Evolutionary conservation across 2,113 vertebrate genomes (phyloP).

Genomic region (Limanda limanda): DNA sequence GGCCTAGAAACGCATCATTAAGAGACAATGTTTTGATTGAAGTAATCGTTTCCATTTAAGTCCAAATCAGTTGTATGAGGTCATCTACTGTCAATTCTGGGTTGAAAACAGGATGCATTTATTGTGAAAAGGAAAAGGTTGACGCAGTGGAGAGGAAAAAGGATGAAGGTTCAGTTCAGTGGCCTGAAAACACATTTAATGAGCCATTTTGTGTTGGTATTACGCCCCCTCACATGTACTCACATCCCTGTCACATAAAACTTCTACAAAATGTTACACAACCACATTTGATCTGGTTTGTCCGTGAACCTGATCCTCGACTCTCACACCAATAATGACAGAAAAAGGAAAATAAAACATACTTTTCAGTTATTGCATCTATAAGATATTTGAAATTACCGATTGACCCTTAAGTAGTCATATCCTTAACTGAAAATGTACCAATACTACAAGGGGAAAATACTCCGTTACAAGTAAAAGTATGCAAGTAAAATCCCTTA

Average conservation of each 20-base stretch:
- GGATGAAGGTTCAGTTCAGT: conserved; percentile 16
- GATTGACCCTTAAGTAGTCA: too few relatives aligned
- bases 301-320: background rate
- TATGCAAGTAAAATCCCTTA: too few relatives aligned
- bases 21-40: background rate
- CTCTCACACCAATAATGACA: background rate
- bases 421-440: too few relatives aligned
- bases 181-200: conserved; percentile 40
- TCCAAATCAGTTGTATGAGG: too few relatives aligned
- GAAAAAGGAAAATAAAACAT: background rate
- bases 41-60: too few relatives aligned
- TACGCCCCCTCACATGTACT: conserved; percentile 19
- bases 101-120: background rate
- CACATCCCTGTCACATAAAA: conserved; percentile 11
- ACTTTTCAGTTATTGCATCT: too few relatives aligned
- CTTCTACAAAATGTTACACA: background rate
- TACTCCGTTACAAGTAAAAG: too few relatives aligned
- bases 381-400: too few relatives aligned
- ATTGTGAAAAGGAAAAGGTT: background rate
- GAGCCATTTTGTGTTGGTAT: conserved; percentile 11
- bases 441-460: too few relatives aligned
- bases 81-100: too few relatives aligned
- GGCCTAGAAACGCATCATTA: background rate
- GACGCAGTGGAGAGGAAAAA: background rate
- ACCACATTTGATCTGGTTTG: background rate